Evolutionary conservation across 2,888 invertebrate species (phyloP).

Genomic region (Chesias legatella): DNA sequence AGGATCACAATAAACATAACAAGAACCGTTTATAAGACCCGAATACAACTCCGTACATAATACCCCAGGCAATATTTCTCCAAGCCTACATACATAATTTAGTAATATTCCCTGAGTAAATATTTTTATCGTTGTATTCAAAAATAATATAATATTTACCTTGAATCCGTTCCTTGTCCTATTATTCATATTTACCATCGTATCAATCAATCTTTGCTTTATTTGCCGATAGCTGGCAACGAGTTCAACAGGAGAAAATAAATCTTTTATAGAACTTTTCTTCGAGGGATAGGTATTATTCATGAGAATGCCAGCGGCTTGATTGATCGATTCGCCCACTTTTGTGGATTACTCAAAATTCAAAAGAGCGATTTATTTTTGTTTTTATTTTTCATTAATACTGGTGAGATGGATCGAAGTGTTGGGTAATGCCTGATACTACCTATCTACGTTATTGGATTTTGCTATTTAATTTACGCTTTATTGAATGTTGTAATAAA

Average conservation of each 20-base stretch:
- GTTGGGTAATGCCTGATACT: too few species aligned
- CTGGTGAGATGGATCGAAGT: neutral
- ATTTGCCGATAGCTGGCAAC: constrained; percentile 50
- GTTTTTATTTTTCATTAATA: constrained; percentile 1
- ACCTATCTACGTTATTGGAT: too few species aligned
- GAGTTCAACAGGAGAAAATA: constrained; percentile 60
- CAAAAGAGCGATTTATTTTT: constrained; percentile 8
- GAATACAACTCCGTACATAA: neutral
- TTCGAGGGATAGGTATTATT: constrained; percentile 70
- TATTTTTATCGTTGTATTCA: constrained; percentile 2
- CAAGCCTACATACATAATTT: constrained; percentile 2
- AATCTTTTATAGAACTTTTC: constrained; percentile 76
- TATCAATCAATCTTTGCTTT: constrained; percentile 75
- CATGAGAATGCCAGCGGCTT: constrained; percentile 68
- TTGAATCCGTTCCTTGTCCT: constrained; percentile 6
- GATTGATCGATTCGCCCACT: constrained; percentile 67
- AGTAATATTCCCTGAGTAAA: neutral
- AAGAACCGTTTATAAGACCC: constrained; percentile 1
- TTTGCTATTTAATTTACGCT: too few species aligned
- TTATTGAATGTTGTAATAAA: too few species aligned
- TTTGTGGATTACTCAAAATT: constrained; percentile 16
- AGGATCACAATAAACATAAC: constrained; percentile 4
- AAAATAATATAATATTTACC: constrained; percentile 11
- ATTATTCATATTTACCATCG: constrained; percentile 63
- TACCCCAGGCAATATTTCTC: constrained; percentile 1